A percentile compares a stretch with the other conserved stretches of the same genome.
phyloP scores from a whole-genome alignment of 2,888 invertebrate genomes.

The Lampropteryx suffumata region DNA sequence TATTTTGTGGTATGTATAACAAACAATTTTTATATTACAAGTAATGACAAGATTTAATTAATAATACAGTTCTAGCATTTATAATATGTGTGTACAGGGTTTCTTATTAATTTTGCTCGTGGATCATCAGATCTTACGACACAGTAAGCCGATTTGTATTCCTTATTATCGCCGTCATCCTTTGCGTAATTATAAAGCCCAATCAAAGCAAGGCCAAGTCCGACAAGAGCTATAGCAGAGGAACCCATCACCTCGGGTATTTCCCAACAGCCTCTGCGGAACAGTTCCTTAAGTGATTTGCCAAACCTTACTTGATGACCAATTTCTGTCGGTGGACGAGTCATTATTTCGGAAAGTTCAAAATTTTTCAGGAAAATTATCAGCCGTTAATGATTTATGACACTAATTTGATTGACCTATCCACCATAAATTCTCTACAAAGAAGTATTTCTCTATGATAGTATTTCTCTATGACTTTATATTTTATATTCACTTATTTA shows the following conservation, averaged over 20 bases:
- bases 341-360: slow-evolving; percentile 26
- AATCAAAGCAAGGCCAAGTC: slow-evolving; percentile 71
- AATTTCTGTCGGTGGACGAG: slow-evolving; percentile 48
- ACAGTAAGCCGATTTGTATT: slow-evolving; percentile 83
- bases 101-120: slow-evolving; percentile 63
- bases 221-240: slow-evolving; percentile 79
- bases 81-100: slow-evolving; percentile 52
- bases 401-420: too few species aligned
- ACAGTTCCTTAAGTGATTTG: slow-evolving; percentile 51
- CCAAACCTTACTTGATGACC: slow-evolving; percentile 57
- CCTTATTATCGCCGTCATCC: slow-evolving; percentile 85
- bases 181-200: slow-evolving; percentile 71
- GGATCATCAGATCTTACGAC: slow-evolving; percentile 86
- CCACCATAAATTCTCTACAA: too few species aligned
- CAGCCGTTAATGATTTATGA: too few species aligned
- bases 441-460: too few species aligned
- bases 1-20: too few species aligned
- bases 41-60: too few species aligned
- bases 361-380: too few species aligned
- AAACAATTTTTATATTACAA: too few species aligned
- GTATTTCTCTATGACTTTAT: too few species aligned
- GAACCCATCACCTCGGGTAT: slow-evolving; percentile 87
- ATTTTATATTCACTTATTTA: too few species aligned
- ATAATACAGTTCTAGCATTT: slow-evolving; percentile 32
- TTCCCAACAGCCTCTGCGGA: slow-evolving; percentile 82